Conservation (phyloP, 2,888 invertebrate species). For the Sabatieria punctata region DNA sequence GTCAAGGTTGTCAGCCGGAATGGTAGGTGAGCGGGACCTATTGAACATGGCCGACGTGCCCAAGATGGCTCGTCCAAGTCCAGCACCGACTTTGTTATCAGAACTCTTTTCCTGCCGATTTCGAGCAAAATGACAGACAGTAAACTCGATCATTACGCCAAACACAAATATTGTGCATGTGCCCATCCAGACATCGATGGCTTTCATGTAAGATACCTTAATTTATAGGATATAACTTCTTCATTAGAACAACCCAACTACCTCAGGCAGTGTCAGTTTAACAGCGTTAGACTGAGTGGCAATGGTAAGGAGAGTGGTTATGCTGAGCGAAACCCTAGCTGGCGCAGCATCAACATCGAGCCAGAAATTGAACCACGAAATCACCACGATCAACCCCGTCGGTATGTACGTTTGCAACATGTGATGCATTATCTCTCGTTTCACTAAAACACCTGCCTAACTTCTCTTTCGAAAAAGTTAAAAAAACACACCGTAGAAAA, state of each 20-base stretch:
- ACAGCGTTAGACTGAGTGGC: slow-evolving; percentile 7
- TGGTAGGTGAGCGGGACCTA: too few species aligned
- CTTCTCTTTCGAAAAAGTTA: too few species aligned
- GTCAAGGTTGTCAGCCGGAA: too few species aligned
- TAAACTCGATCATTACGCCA: slow-evolving; percentile 11
- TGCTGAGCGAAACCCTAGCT: slow-evolving; percentile 6
- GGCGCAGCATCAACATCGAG: slow-evolving; percentile 7
- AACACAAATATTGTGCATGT: slow-evolving; percentile 14
- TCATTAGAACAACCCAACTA: not conserved
- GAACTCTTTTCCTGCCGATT: not conserved
- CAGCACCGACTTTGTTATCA: not conserved
- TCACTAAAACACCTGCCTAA: slow-evolving; percentile 38
- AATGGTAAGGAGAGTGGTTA: slow-evolving; percentile 7
- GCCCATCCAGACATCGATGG: slow-evolving; percentile 27
- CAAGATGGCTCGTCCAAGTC: too few species aligned
- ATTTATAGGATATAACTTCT: not conserved
- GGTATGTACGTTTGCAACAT: slow-evolving; percentile 27
- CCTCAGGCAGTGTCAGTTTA: slow-evolving; percentile 6
- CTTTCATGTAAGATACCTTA: slow-evolving; percentile 27
- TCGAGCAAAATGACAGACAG: not conserved
- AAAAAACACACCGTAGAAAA: too few species aligned
- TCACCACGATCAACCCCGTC: not conserved
- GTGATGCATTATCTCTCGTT: slow-evolving; percentile 42
- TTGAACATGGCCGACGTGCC: too few species aligned
- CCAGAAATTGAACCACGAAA: slow-evolving; percentile 8